Evolutionary conservation across 1,140 invertebrate species (phyloP), one percentile per base, ranked within the genome.

Genomic region (Hylaeus anthracinus): DNA sequence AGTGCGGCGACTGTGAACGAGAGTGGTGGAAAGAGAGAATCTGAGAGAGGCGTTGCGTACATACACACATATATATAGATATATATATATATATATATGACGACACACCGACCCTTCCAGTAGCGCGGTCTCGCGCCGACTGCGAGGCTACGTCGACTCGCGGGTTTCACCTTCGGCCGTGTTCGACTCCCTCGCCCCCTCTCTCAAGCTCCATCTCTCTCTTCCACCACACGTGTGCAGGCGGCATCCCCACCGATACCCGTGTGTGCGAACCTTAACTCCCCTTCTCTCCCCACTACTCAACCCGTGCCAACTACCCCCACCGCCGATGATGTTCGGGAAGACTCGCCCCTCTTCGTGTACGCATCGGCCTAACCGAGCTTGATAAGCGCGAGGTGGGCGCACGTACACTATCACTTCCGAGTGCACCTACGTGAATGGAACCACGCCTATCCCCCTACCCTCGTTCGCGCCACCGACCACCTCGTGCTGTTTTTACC

Each of bases 111-210:
- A 89, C 88, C 88, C 88, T 92, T 88, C 79, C 90, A 88, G 89
- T 91, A 92, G 92, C 92, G 92, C 92, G 89, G 90, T 92, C 91
- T 91, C 92, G 92, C 92, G 92, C 92, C 89, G 91, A 93, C 92
- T 93, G 92, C 87, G 88, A 90, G 86, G 81, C 84, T 78, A 72
- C 83, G 82, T 78, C 87, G 88, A 87, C 91, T 89, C 83, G 86
- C 84, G 88, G 88, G 90, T 92, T 91, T 92, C 90, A 90, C 91
- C 90, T 92, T 92, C 91, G 88, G 83, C 76, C 85, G 88, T 75
- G 84, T 71, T 85, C 83, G 73, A 72, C 71, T 84, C 78, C 86
- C 88, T 84, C 87, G 67, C 72, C 75, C 81, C 82, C 78, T 73
- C 81, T 71, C 58, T 55, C 51, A 9, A 2, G 8, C 58, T 37